A percentile compares a stretch with the other conserved stretches of the same genome.
Conservation (phyloP, 2,797 vertebrate genomes). For the Pygocentrus nattereri region DNA sequence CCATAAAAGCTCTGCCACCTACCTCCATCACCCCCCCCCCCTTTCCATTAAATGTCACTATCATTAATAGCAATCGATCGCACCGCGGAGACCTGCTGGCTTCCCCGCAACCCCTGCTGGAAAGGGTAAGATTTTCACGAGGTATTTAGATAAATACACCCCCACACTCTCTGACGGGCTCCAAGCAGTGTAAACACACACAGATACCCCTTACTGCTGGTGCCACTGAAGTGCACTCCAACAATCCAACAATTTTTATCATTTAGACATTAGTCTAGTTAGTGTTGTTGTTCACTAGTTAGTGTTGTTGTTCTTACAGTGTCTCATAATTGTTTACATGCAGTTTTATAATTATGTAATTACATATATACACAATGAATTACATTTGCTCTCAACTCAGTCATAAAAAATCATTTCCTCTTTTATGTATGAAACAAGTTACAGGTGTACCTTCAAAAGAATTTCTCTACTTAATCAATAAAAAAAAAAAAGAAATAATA, state of each 20-base stretch:
- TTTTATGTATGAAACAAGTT: too few species aligned
- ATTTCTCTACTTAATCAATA: too few species aligned
- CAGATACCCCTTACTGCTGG: not conserved
- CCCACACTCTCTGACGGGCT: not conserved
- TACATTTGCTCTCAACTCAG: too few species aligned
- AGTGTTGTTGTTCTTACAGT: not conserved
- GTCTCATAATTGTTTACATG: too few species aligned
- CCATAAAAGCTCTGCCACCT: constrained; percentile 53
- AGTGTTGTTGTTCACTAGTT: not conserved
- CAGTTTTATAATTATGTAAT: too few species aligned
- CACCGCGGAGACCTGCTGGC: constrained; percentile 45
- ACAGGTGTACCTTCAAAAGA: too few species aligned
- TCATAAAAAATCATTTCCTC: too few species aligned
- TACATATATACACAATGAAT: too few species aligned
- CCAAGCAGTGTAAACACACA: not conserved
- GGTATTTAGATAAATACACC: constrained; percentile 47
- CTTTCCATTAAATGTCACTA: constrained; percentile 64
- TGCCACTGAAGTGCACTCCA: not conserved
- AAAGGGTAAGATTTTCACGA: constrained; percentile 49
- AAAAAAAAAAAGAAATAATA: too few species aligned
- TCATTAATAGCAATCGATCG: constrained; percentile 68
- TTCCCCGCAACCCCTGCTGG: constrained; percentile 30
- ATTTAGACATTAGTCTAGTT: not conserved
- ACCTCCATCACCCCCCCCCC: constrained; percentile 58
- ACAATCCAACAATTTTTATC: not conserved